Base-by-base conservation (phyloP, 2,888 invertebrate genomes). In the Rhogogaster chlorosoma region DNA sequence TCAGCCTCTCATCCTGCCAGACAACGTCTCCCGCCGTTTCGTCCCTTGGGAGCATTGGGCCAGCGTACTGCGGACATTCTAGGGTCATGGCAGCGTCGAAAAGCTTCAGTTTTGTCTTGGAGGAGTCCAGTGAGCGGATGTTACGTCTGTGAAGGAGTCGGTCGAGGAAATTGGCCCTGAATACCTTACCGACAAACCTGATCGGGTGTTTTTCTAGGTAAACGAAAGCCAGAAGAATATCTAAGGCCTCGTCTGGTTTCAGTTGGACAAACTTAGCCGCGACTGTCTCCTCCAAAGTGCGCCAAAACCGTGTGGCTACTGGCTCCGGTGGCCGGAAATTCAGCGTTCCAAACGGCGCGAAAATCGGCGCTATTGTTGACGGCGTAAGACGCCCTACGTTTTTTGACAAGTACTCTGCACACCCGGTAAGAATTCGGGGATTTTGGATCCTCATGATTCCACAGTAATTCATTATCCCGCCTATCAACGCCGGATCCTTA, bases 41-140 rank as follows among this genome's bases (percentile, higher is more conserved):
- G 86, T 95, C 94, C 88, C 94, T 94, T 0, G 95, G 95, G 42
- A 96, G 89, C 84, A 95, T 90, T 6, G 96, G 96, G 6, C 96
- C 95, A 26, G 90, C 89, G 90, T 96, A 96, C 38, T 94, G 92
- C n/a, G 93, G 89, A 89, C 95, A 95, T 90, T 96, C 96, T 71
- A 97, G 90, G 15, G 95, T 94, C 93, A 97, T 94, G 6, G 96
- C 95, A 45, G 95, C 95, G 88, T 96, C 96, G 85, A 96, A 94
- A 57, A 96, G 91, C 90, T 95, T 94, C 64, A 96, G 92, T 89
- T 95, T 95, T 85, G 90, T 90, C 85, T 95, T 94, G 84, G 94
- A 89, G 15, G 89, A 86, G 73, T 89, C 88, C 0, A 94, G 89
- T 9, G 92, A 90, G 29, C 93, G 93, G 15, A 93, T 91, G 88